phyloP scores from a whole-genome alignment of 2,888 invertebrate genomes.

The Caradrina kadenii region DNA sequence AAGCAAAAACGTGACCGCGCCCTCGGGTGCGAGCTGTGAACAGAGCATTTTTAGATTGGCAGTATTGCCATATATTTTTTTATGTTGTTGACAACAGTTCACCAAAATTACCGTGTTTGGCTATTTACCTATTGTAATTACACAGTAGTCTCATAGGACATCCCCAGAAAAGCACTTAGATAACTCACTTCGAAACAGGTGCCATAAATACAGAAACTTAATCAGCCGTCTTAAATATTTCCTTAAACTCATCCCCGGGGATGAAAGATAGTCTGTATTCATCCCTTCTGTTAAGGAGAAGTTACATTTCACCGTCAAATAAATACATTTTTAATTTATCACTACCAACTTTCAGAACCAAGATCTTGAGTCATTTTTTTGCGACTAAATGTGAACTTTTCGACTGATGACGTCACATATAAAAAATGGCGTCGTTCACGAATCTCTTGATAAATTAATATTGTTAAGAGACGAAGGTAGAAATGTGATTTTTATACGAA shows the following conservation, averaged over 20 bases:
- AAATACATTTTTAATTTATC: constrained; percentile 69
- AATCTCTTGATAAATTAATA: constrained; percentile 57
- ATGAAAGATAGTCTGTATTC: constrained; percentile 25
- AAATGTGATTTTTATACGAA: constrained; percentile 38
- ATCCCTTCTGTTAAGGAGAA: constrained; percentile 17
- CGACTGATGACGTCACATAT: constrained; percentile 52
- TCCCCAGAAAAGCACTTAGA: constrained; percentile 19
- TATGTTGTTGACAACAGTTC: too few relatives aligned
- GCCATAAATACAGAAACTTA: constrained; percentile 38
- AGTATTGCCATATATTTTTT: too few relatives aligned
- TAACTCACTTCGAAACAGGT: constrained; percentile 18
- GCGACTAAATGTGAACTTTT: constrained; percentile 51
- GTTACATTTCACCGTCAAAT: constrained; percentile 44
- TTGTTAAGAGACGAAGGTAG: constrained; percentile 32
- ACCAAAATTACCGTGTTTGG: too few relatives aligned
- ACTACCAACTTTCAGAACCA: constrained; percentile 42
- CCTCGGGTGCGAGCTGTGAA: too few relatives aligned
- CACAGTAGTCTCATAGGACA: constrained; percentile 34
- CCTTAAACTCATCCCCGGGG: constrained; percentile 7
- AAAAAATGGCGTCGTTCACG: constrained; percentile 42
- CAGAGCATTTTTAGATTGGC: too few relatives aligned
- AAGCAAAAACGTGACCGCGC: too few relatives aligned
- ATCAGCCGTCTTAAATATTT: constrained; percentile 47
- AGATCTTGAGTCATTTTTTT: constrained; percentile 52
- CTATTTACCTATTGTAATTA: constrained; percentile 19